A percentile compares a stretch with the other conserved stretches of the same genome.
These are phyloP conservation scores for Pristis pectinata DNA, from an alignment of 2,797 vertebrate genomes.

Conservation along the genomic window DNA sequence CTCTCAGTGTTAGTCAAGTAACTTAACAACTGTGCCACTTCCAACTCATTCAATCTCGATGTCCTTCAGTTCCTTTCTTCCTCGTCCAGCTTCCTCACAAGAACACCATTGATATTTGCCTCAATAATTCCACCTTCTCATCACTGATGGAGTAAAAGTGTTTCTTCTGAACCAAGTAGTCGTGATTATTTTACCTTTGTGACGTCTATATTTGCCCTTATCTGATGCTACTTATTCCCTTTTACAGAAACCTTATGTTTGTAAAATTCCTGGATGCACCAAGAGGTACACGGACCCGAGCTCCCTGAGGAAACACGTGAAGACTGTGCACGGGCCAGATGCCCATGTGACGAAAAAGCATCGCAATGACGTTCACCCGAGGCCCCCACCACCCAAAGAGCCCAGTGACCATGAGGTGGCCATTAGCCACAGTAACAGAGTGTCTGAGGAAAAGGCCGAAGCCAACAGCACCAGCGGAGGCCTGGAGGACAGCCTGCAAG, in stretches of 20 bases:
- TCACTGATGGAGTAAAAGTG: background rate
- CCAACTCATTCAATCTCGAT: background rate
- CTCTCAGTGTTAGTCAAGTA: no score
- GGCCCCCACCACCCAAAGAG: constrained; percentile 70
- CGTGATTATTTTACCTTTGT: background rate
- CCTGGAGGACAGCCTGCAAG: constrained; percentile 73
- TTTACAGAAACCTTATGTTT: constrained; percentile 93
- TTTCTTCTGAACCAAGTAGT: background rate
- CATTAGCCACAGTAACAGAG: constrained; percentile 60
- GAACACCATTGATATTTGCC: background rate
- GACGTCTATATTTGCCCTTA: background rate
- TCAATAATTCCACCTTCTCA: background rate
- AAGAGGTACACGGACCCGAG: constrained; percentile 97
- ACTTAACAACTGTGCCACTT: no score
- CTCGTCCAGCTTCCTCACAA: background rate
- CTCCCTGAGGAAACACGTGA: constrained; percentile 95
- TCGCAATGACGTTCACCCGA: constrained; percentile 70
- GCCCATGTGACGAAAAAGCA: constrained; percentile 97
- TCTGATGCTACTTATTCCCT: constrained; percentile 12
- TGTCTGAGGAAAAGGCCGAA: constrained; percentile 63
- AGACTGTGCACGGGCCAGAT: constrained; percentile 94
- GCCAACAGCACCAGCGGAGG: constrained; percentile 71
- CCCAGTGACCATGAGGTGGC: constrained; percentile 75
- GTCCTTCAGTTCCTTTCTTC: background rate
- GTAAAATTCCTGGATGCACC: constrained; percentile 93